phyloP scores from a whole-genome alignment of 2,888 invertebrate species.

The Diachrysia chrysitis region DNA sequence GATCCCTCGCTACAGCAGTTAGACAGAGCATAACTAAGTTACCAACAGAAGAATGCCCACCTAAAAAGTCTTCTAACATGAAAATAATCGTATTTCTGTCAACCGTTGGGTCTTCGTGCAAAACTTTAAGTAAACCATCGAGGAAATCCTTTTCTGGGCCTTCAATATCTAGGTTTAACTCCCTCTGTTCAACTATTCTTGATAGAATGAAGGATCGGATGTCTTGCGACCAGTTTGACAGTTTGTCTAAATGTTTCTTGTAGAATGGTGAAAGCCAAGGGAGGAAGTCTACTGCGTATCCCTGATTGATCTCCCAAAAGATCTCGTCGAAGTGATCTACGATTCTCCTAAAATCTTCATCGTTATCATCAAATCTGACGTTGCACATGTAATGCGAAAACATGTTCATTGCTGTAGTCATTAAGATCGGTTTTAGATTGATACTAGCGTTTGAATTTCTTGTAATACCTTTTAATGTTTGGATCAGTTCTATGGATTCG shows the following conservation, averaged over 20 bases:
- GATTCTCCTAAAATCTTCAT: constrained; percentile 91
- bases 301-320: constrained; percentile 97
- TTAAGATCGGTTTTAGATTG: constrained; percentile 92
- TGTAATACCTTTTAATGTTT: constrained; percentile 85
- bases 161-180: constrained; percentile 88
- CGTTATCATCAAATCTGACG: constrained; percentile 92
- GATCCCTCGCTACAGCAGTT: constrained; percentile 91
- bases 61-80: constrained; percentile 95
- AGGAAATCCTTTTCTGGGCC: constrained; percentile 93
- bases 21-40: constrained; percentile 94
- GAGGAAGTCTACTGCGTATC: constrained; percentile 95
- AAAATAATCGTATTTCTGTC: constrained; percentile 94
- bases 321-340: constrained; percentile 95
- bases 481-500: constrained; percentile 90
- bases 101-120: constrained; percentile 91
- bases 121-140: constrained; percentile 92
- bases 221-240: constrained; percentile 91
- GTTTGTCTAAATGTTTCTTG: constrained; percentile 90
- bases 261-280: constrained; percentile 95
- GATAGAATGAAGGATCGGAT: constrained; percentile 93
- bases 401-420: constrained; percentile 94
- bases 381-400: constrained; percentile 96
- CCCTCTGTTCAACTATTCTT: constrained; percentile 91
- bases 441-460: constrained; percentile 77
- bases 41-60: constrained; percentile 96